Base-by-base conservation (phyloP, 2,888 invertebrate genomes). In the Drosophila atroscutellata region DNA sequence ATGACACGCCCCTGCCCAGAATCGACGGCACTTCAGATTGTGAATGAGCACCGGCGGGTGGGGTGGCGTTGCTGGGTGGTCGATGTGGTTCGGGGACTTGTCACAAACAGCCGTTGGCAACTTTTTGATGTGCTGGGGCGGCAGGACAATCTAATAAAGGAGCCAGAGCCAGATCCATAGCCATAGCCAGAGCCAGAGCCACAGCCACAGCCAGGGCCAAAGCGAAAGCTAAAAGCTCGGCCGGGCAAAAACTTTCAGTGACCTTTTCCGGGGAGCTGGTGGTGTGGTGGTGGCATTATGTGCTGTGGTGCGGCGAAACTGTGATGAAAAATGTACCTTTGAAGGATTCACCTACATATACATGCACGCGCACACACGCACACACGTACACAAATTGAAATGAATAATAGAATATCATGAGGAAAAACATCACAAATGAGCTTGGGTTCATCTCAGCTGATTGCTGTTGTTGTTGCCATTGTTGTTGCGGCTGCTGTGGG, bases 321-420 rank as follows among this genome's bases (percentile, higher is more conserved):
- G 71, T 77, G 83, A 72, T 86, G 87, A 81, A 83, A 86, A 83
- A 84, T 86, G 71, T 75, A 80, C 83, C 83, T 88, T 86, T 86
- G 83, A 80, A 75, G 77, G 86, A 86, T 73, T 70, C 65, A 70
- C 66, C 45, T 45, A 42, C 42, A n/a, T 42, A 36, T 47, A 24
- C 13, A 20, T 11, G 32, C 3, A 56, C 45, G 49, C 37, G 57
- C 52, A 50, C 63, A 39, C 52, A 34, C 42, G 61, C 59, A 42
- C 36, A 54, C 55, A 51, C 63, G 57, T 52, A 55, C 28, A 64
- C 36, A 82, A 88, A 75, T 82, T 80, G 87, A 76, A 89, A 89
- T 89, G 86, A 86, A 86, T 86, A 86, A 86, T 86, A 87, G 89
- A 86, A 87, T 77, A 87, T 81, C 60, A 81, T 84, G 82, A 77